Conservation (phyloP, 2,888 invertebrate species). For the Agrochola circellaris region DNA sequence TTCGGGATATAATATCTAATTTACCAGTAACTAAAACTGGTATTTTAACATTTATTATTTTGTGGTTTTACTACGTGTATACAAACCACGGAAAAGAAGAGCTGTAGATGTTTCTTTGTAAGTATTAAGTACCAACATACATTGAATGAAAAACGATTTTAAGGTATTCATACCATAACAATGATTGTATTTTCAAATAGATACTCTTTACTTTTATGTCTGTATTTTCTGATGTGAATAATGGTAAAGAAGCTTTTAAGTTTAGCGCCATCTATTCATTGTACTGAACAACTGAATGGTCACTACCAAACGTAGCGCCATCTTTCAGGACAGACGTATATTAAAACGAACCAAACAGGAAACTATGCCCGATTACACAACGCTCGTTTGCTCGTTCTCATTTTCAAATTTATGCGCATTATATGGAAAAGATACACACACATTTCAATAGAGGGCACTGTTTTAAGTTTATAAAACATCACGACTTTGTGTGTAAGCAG, state of each 20-base stretch:
- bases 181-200: no score
- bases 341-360: background rate
- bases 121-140: no score
- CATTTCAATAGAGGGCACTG: slow-evolving; percentile 14
- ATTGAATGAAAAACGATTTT: no score
- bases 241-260: background rate
- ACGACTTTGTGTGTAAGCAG: background rate
- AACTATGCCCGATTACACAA: no score
- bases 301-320: slow-evolving; percentile 9
- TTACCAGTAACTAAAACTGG: background rate
- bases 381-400: no score
- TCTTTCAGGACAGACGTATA: background rate
- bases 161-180: no score
- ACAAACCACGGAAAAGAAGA: no score
- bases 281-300: no score
- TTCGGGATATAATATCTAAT: background rate
- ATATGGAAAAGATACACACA: background rate
- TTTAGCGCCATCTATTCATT: slow-evolving; percentile 10
- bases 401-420: background rate
- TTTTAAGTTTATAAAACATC: background rate
- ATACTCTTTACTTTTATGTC: background rate
- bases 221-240: background rate
- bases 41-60: background rate
- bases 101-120: no score
- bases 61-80: background rate